Conservation (phyloP, 2,113 vertebrate species). For the Amazona guildingii region DNA sequence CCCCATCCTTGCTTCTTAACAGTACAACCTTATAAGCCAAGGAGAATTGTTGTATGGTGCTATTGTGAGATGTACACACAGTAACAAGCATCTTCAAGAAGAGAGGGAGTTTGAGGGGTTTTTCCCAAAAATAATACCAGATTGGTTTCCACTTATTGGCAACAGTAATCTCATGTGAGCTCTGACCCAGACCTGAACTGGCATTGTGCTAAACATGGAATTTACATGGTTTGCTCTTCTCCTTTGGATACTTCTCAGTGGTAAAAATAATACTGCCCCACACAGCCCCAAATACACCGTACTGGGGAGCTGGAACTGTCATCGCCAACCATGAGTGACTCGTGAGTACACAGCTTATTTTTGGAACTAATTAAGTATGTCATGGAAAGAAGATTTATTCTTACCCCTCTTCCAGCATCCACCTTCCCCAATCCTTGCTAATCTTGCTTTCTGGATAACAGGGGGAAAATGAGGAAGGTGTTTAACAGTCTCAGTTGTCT, state of each 20-base stretch:
- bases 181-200: background rate
- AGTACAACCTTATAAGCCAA: background rate
- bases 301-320: background rate
- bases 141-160: background rate
- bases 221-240: background rate
- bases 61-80: background rate
- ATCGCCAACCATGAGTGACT: background rate
- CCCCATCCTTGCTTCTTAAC: background rate
- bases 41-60: background rate
- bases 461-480: conserved; percentile 19
- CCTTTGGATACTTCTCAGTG: background rate
- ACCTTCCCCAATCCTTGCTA: conserved; percentile 29
- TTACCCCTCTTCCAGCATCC: background rate
- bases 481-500: conserved; percentile 33
- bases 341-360: background rate
- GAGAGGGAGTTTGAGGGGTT: rapidly evolving
- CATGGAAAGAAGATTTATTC: conserved; percentile 47
- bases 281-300: background rate
- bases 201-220: background rate
- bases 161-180: background rate
- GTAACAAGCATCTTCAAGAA: background rate
- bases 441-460: conserved; percentile 67
- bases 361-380: conserved; percentile 50
- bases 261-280: background rate
- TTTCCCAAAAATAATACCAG: background rate